These are phyloP conservation scores for Falco biarmicus DNA, from an alignment of 2,797 vertebrate species.

Conservation along the genomic window DNA sequence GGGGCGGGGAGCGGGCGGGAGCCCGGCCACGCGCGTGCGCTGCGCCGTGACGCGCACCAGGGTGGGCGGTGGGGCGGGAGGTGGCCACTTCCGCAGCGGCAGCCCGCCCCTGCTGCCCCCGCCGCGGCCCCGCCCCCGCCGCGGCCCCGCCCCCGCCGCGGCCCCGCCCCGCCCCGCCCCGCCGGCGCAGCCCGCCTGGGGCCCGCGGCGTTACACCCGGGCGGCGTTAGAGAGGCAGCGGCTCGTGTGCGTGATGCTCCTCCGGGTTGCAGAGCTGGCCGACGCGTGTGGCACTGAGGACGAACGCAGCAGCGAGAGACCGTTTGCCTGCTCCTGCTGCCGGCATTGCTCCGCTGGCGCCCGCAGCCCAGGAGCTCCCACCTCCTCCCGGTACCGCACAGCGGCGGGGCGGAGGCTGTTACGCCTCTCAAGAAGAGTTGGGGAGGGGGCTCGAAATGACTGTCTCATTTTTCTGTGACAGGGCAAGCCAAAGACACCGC, in stretches of 20 bases:
- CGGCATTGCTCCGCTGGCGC: not conserved
- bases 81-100: not conserved
- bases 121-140: too few relatives aligned
- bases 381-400: fast-evolving
- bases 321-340: not conserved
- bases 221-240: fast-evolving
- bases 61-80: fast-evolving
- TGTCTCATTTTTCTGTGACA: not conserved
- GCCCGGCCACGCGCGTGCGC: not conserved
- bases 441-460: fast-evolving
- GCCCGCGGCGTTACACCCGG: too few relatives aligned
- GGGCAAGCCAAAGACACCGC: not conserved
- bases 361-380: not conserved
- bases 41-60: not conserved
- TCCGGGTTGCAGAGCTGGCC: fast-evolving
- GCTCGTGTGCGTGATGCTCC: fast-evolving
- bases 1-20: fast-evolving
- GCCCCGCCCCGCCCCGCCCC: too few relatives aligned
- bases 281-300: fast-evolving
- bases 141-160: too few relatives aligned
- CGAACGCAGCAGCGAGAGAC: fast-evolving
- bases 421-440: fast-evolving
- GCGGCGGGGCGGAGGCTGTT: not conserved
- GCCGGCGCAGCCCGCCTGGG: not conserved
- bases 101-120: not conserved